Evolutionary conservation across 2,797 vertebrate genomes (phyloP), one percentile per base, ranked within the genome.

Genomic region (Alauda arvensis): DNA sequence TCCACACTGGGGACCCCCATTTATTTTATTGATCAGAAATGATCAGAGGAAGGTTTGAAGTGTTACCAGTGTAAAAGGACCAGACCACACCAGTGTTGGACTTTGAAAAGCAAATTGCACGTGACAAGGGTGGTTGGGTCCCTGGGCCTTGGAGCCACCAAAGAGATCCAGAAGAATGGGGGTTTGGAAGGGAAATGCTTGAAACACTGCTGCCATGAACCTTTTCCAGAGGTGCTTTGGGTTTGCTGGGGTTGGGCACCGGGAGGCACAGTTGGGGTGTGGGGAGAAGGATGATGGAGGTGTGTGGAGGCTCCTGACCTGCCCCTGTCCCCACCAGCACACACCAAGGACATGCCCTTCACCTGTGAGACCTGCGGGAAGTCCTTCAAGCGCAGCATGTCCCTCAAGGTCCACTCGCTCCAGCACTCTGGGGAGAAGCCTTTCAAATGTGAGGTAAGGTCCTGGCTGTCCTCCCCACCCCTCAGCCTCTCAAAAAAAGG

Each of bases 321-420:
- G 25, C 46, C 55, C 15, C 42, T 66, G 57, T 88, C 39, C 14
- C 0, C 76, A 45, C 4, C 79, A 99, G 99, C 99, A 87, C 99
- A 99, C 94, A 99, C 99, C n/a, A 99, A 99, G 98, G 99, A 99
- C 96, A 99, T 99, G 99, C 99, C 99, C 0, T 99, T 99, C 96
- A 99, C 99, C 75, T 99, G 99, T 0, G 99, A 99, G 97, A 99
- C 99, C 10, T 99, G 99, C 1, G 99, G 99, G 74, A 99, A 99
- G 96, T 99, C 99, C 18, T 99, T 99, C 97, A 99, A 99, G 87
- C 96, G 99, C 87, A 99, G 99, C 96, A 99, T 99, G 99, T 99
- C 99, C 57, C 98, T 99, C 90, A 99, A 99, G 96, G 99, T 99
- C 76, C 99, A 99, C 91, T 99, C 98, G 0, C 98, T 99, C 83